Base-by-base conservation (phyloP, 2,113 vertebrate genomes). In the Sylvilagus bachmani region DNA sequence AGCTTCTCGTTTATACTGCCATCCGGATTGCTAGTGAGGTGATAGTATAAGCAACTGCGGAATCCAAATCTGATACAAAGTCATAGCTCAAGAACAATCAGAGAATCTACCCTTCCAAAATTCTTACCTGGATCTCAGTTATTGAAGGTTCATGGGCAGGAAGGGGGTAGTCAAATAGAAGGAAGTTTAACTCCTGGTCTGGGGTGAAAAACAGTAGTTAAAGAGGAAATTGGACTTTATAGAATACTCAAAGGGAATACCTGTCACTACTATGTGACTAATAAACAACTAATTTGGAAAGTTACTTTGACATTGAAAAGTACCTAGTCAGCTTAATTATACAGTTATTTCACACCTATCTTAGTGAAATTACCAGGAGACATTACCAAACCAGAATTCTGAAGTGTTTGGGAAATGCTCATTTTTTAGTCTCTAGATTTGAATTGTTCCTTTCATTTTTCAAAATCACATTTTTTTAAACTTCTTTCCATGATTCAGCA, bases 391-490 rank as follows among this genome's bases (percentile, higher is more conserved):
- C 4, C 36, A 92, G 53, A 62, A 12, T 93, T 82, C 64, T 31
- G 38, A 25, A 73, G 27, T 69, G 31, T 86, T 62, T 96, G 51
- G 78, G 92, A 97, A 86, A 91, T 69, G 89, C 78, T 77, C 36
- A 70, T 86, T 96, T 91, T 80, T 69, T 44, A 64, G 55, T 73
- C 61, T 62, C 44, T 90, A 91, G 49, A 93, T 74, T 83, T 96
- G 80, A 96, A 79, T 93, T 79, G 6, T 91, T 90, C 19, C 19
- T 14, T 97, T 80, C 29, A 89, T 90, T 87, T 85, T 36, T 75
- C 83, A 69, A 94, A 96, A 83, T 94, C 90, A 69, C 44, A 75
- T 86, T 93, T 94, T 94, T 71, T 75, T 84, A 74, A 13, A 58
- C 19, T 58, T 11, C 10, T 84, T 97, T 86, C 95, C 44, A 77